These are phyloP conservation scores for Acromyrmex heyeri DNA, from an alignment of 1,140 invertebrate genomes.

Conservation along the genomic window DNA sequence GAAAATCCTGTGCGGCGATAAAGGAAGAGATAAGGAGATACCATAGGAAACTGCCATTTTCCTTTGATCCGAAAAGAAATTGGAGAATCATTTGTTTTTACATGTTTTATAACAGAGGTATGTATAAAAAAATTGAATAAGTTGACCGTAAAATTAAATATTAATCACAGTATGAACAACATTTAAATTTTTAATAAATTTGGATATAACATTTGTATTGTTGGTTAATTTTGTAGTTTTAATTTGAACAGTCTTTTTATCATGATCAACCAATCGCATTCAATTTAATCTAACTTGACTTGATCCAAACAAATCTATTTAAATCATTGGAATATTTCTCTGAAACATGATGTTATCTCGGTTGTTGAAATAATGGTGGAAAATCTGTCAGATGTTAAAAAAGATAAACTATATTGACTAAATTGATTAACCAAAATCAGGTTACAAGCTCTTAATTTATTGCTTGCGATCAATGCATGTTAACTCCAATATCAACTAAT, in stretches of 20 bases:
- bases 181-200: constrained; percentile 2
- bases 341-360: not conserved
- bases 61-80: constrained; percentile 9
- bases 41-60: constrained; percentile 27
- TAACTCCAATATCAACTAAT: not conserved
- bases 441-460: not conserved
- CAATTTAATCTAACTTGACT: not conserved
- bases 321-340: not conserved
- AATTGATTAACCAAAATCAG: not conserved
- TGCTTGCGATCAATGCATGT: not conserved
- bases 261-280: not conserved
- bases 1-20: constrained; percentile 73
- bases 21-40: constrained; percentile 59
- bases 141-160: not conserved
- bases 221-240: not conserved
- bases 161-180: not conserved
- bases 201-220: not conserved
- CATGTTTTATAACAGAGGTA: constrained; percentile 1
- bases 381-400: not conserved
- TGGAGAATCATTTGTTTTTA: constrained; percentile 7
- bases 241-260: not conserved
- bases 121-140: not conserved
- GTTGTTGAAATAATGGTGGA: not conserved
- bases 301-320: not conserved
- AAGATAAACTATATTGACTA: not conserved